Base-by-base conservation (phyloP, 2,113 vertebrate genomes). In the Stegastes partitus region DNA sequence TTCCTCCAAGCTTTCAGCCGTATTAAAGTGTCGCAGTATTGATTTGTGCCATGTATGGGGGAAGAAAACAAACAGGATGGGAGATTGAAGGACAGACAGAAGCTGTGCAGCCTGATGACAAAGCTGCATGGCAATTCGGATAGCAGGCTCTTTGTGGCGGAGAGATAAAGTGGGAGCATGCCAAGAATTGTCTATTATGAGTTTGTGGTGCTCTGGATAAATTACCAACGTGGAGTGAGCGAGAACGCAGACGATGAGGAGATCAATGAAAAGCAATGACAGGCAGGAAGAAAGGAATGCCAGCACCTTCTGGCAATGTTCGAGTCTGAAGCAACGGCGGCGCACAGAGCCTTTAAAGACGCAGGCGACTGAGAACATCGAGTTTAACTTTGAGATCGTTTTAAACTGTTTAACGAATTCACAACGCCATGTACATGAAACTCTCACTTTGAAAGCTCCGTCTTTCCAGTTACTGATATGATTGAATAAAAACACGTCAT, bases 221-320 rank as follows among this genome's bases (percentile, higher is more conserved):
- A 87, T 85, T 78, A 66, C 66, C 34, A 26, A 25, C 15, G 63
- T 34, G 45, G 44, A 81, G 50, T 4, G 70, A 73, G 47, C 63
- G 62, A 19, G 58, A 58, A 70, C 18, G 26, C 67, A 77, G 58
- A 58, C 7, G 26, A 44, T 53, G 44, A 74, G 44, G 22, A 47
- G 77, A 88, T 93, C 91, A 85, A 93, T 92, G 71, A 79, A 86
- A 26, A 92, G 26, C 23, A 84, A 77, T 67, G 86, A 81, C 62
- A n/a, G 68, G 66, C 26, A 23, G 39, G 66, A 34, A 0, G 63
- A 53, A 67, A 37, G 56, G 14, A 73, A 76, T 56, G 67, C 50
- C 45, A 49, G 54, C 9, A n/a, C 61, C 56, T 56, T 85, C 74
- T 84, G 65, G 65, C 71, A 69, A 62, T 5, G 47, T 23, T 69